Evolutionary conservation across 1,140 invertebrate genomes (phyloP).

Genomic region (Aleiodes sp.): DNA sequence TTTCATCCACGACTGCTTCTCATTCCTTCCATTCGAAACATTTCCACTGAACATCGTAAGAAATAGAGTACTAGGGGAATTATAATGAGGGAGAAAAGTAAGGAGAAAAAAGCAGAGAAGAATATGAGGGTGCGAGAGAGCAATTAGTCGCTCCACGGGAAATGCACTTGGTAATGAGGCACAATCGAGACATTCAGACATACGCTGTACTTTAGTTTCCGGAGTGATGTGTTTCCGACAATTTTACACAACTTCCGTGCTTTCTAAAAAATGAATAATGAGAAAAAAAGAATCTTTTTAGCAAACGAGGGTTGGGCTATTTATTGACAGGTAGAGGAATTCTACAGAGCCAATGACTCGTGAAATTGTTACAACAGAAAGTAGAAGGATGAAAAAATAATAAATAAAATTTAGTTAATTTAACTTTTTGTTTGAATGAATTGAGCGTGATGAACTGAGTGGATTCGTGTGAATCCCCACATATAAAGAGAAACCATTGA

Average conservation of each 20-base stretch:
- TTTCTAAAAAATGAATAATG: slow-evolving; percentile 1
- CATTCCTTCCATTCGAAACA: not conserved
- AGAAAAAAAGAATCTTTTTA: not conserved
- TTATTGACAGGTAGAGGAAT: not conserved
- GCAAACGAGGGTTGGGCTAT: not conserved
- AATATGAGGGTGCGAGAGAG: slow-evolving; percentile 31
- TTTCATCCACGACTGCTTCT: slow-evolving; percentile 31
- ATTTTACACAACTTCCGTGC: slow-evolving; percentile 17
- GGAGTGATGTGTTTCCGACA: slow-evolving; percentile 34
- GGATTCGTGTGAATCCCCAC: no score
- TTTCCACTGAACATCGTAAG: not conserved
- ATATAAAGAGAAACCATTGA: not conserved
- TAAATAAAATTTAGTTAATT: not conserved
- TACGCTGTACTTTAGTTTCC: slow-evolving; percentile 42
- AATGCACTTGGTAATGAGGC: slow-evolving; percentile 50
- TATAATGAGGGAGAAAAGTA: slow-evolving; percentile 42
- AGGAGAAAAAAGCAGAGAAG: slow-evolving; percentile 27
- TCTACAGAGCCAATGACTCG: not conserved
- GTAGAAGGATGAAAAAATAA: not conserved
- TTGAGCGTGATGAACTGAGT: not conserved
- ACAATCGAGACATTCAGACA: slow-evolving; percentile 26
- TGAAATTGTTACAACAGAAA: not conserved
- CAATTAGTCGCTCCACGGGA: slow-evolving; percentile 51
- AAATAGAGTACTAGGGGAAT: not conserved
- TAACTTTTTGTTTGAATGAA: not conserved